Base-by-base conservation (phyloP, 2,113 vertebrate genomes). In the Tupaia chinensis region DNA sequence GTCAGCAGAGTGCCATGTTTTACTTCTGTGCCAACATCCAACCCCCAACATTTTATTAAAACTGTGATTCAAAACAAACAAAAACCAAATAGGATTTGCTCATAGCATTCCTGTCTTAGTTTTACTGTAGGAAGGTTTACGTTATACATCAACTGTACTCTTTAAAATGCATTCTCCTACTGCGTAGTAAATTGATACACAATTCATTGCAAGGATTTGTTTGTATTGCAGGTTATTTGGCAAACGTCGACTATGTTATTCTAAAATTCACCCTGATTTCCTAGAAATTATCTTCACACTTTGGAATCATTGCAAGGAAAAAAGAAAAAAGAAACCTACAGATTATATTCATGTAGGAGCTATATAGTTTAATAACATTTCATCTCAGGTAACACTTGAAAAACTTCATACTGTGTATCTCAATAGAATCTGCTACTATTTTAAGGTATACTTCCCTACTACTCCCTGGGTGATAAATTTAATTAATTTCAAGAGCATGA, bases 281-380 rank as follows among this genome's bases (percentile, higher is more conserved):
- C 9, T 15, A 68, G 7, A 82, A 73, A 89, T 94, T 63, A 73
- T 78, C 16, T 83, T 78, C 8, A 80, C 19, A 85, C 7, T 83
- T 70, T 32, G 63, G 70, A 92, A 68, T 88, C 56, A 92, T 17
- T 81, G 7, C 5, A 80, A 86, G 79, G 29, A 95, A 11, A 76
- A 95, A 11, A 76, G 19, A 68, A 95, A 84, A 72, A 61, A 23
- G 19, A 60, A 87, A 74, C 9, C 11, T 69, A 66, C 2, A 44
- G 25, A 74, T 78, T 86, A 19, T 78, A 82, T 92, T 82, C 58
- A 87, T 25, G 27, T 63, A 86, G 16, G 92, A 83, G 8, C 20
- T 54, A 5, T 73, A 86, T 1, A 58, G 89, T 88, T 87, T 93
- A 15, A 63, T 93, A 91, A 85, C 13, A 83, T 88, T 87, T 93